Evolutionary conservation across 2,797 vertebrate species (phyloP), one percentile per base, ranked within the genome.

Genomic region (Heliangelus exortis): DNA sequence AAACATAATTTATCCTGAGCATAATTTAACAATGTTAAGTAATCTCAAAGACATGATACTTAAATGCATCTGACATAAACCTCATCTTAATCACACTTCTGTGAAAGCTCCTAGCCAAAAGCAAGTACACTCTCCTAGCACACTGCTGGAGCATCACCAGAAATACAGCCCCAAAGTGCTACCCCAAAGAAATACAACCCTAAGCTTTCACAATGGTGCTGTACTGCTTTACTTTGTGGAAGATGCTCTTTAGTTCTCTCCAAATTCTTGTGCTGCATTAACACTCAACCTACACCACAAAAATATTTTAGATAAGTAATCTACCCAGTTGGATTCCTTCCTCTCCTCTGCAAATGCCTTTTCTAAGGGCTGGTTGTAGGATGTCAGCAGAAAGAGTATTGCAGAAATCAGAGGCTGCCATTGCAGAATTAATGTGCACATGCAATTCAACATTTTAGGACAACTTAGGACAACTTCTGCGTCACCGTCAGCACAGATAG

Each of bases 321-420:
- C 74, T 54, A 89, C 39, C 29, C n/a, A 61, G 31, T 9, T 50
- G n/a, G 53, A 76, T 31, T 63, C 8, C 21, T 51, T 57, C 50
- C 57, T 72, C 36, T 55, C 23, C 54, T 77, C 79, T 86, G 25
- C 63, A 84, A 87, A 85, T 39, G 11, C 25, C 61, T 73, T 78
- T 90, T 81, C 43, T 82, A 69, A 54, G 8, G 13, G 28, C 25
- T 53, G 22, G 33, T 50, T 90, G 90, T 51, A 69, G 45, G 55
- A 76, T 15, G 22, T 7, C n/a, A 75, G 45, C 25, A 87, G 50
- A 93, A 83, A 50, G 3, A 19, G 9, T 12, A 53, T 2, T 43
- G 26, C 61, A 82, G 50, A 90, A 82, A 58, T 36, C 19, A 43
- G 57, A 76, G 31, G 63, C 7, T 41, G 31, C 6, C 31, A 71